These are phyloP conservation scores for Gallinago nigripennis DNA, from an alignment of 2,797 vertebrate species.

Conservation along the genomic window DNA sequence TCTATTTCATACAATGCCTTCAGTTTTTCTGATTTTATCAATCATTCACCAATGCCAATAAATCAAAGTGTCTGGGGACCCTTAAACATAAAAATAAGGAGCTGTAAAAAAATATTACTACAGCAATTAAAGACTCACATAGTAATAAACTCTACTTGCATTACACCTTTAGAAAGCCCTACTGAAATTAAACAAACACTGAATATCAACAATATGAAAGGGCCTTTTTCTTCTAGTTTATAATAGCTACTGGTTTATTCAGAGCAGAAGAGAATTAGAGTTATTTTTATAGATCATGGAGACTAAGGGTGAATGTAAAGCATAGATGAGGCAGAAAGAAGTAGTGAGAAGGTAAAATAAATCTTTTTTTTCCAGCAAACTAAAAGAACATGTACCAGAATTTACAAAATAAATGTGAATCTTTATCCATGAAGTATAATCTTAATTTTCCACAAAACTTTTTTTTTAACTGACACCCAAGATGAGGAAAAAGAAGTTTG, in stretches of 20 bases:
- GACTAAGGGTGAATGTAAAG: not conserved
- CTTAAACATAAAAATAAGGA: slow-evolving; percentile 77
- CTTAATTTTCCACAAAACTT: not conserved
- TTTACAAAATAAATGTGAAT: not conserved
- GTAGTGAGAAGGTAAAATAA: not conserved
- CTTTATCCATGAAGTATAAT: not conserved
- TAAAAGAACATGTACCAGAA: not conserved
- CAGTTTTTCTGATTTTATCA: slow-evolving; percentile 71
- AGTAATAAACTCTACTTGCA: slow-evolving; percentile 68
- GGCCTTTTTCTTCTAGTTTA: slow-evolving; percentile 64
- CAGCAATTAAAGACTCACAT: slow-evolving; percentile 78
- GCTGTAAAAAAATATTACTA: slow-evolving; percentile 76
- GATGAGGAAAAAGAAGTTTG: not conserved
- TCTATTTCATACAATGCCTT: slow-evolving; percentile 69
- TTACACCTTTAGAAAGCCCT: slow-evolving; percentile 64
- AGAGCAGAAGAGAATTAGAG: slow-evolving; percentile 25
- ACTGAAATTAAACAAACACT: slow-evolving; percentile 69
- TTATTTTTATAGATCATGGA: slow-evolving; percentile 23
- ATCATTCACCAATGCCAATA: slow-evolving; percentile 70
- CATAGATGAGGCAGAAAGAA: not conserved
- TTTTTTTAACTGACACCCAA: not conserved
- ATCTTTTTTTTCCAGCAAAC: not conserved
- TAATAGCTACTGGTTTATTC: slow-evolving; percentile 52
- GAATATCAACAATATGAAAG: slow-evolving; percentile 68
- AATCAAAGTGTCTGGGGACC: slow-evolving; percentile 72